A percentile compares a stretch with the other conserved stretches of the same genome.
Evolutionary conservation across 2,888 invertebrate species (phyloP).

Genomic region (Napeogenes sylphis): DNA sequence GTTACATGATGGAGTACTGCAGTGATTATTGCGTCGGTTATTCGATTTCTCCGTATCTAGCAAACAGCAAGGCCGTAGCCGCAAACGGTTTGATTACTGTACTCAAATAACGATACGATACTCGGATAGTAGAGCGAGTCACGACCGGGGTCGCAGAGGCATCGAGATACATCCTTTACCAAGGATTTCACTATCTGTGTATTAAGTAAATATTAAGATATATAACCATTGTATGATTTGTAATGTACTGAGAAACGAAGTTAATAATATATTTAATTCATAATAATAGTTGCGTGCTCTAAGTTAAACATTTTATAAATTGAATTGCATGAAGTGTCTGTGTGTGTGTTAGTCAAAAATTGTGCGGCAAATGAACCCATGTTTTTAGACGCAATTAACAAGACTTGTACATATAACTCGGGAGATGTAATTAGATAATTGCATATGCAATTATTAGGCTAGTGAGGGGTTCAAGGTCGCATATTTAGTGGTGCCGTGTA

Average conservation of each 20-base stretch:
- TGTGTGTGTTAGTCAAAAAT: too few relatives aligned
- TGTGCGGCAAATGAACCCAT: too few relatives aligned
- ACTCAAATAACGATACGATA: constrained; percentile 27
- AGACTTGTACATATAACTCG: neutral
- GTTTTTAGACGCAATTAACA: neutral
- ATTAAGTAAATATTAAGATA: too few relatives aligned
- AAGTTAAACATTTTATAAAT: too few relatives aligned
- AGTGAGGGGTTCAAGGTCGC: constrained; percentile 70
- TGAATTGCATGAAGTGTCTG: too few relatives aligned
- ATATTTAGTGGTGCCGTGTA: constrained; percentile 38
- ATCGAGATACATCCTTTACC: constrained; percentile 41
- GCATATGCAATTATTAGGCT: constrained; percentile 48
- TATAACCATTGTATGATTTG: too few relatives aligned
- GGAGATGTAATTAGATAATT: constrained; percentile 16
- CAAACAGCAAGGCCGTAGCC: constrained; percentile 69
- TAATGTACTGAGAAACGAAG: too few relatives aligned
- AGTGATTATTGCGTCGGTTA: constrained; percentile 46
- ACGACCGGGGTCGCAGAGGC: constrained; percentile 49
- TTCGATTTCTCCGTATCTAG: constrained; percentile 53
- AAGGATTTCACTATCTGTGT: constrained; percentile 42
- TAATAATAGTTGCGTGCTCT: too few relatives aligned
- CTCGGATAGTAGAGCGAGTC: constrained; percentile 41
- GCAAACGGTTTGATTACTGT: constrained; percentile 65
- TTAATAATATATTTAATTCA: too few relatives aligned
- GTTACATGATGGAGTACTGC: constrained; percentile 31